Conservation (phyloP, 2,113 vertebrate genomes). For the Sylvietta virens region DNA sequence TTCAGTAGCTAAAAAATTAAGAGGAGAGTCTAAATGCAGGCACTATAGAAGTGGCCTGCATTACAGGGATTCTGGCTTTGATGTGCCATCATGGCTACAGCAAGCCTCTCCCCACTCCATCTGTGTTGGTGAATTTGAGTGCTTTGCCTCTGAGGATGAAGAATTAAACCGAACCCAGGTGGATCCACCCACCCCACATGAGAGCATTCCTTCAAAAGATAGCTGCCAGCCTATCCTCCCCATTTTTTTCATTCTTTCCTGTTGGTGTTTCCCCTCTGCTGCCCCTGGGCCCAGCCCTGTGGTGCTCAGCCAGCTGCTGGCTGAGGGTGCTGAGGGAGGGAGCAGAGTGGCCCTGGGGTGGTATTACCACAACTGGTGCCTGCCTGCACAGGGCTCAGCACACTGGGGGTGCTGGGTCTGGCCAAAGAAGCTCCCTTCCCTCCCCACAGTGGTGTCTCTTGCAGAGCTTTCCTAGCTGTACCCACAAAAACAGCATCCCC, state of each 20-base stretch:
- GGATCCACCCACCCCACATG: neutral
- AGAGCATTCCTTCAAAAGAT: neutral
- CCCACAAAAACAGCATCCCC: neutral
- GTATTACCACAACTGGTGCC: neutral
- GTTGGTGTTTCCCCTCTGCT: neutral
- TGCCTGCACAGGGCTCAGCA: neutral
- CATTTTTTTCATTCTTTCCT: neutral
- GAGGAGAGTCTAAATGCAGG: neutral
- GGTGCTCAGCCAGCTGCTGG: neutral
- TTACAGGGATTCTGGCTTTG: neutral
- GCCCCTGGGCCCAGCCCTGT: neutral
- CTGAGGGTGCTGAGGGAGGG: neutral
- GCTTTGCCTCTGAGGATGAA: neutral
- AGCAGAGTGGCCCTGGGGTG: neutral
- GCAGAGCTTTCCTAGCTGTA: neutral
- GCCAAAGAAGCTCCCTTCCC: neutral
- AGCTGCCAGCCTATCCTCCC: neutral
- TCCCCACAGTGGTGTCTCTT: accelerated
- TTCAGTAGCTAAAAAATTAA: neutral
- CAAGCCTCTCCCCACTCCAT: neutral
- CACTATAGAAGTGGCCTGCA: neutral
- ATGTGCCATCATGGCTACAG: neutral
- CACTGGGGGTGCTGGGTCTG: neutral
- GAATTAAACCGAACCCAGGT: neutral
- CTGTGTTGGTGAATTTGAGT: neutral